Conservation (phyloP, 2,888 invertebrate genomes). For the Epirrhoe tristata region DNA sequence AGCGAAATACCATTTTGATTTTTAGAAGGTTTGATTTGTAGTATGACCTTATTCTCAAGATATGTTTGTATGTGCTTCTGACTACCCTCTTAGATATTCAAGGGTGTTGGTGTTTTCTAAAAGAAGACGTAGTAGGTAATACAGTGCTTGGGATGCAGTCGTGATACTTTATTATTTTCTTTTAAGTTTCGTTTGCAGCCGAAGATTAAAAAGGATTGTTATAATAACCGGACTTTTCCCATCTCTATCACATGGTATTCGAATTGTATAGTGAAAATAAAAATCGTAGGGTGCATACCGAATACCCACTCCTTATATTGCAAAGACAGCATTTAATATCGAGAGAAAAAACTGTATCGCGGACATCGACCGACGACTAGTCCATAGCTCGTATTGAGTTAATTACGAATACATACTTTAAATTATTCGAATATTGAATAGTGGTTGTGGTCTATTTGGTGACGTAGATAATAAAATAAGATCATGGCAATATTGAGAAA, state of each 20-base stretch:
- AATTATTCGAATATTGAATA: conserved; percentile 51
- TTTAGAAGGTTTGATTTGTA: too few species aligned
- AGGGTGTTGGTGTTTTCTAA: too few species aligned
- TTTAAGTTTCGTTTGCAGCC: too few species aligned
- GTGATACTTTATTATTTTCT: too few species aligned
- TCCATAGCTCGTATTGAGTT: conserved; percentile 56
- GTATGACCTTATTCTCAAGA: too few species aligned
- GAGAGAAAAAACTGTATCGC: conserved; percentile 64
- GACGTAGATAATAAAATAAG: too few species aligned
- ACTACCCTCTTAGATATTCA: too few species aligned
- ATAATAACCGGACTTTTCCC: not conserved
- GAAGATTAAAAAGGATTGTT: not conserved
- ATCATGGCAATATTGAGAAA: too few species aligned
- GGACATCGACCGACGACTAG: conserved; percentile 58
- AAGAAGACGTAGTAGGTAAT: too few species aligned
- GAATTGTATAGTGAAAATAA: conserved; percentile 71
- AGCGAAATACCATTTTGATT: too few species aligned
- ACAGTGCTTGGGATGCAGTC: too few species aligned
- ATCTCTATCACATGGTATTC: conserved; percentile 58
- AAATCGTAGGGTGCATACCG: conserved; percentile 69
- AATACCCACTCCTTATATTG: conserved; percentile 79
- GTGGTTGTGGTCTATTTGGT: not conserved
- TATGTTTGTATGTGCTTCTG: too few species aligned
- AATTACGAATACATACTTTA: conserved; percentile 52
- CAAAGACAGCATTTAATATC: conserved; percentile 73